These are phyloP conservation scores for Halotydeus destructor DNA, from an alignment of 1,140 invertebrate genomes.

Conservation along the genomic window DNA sequence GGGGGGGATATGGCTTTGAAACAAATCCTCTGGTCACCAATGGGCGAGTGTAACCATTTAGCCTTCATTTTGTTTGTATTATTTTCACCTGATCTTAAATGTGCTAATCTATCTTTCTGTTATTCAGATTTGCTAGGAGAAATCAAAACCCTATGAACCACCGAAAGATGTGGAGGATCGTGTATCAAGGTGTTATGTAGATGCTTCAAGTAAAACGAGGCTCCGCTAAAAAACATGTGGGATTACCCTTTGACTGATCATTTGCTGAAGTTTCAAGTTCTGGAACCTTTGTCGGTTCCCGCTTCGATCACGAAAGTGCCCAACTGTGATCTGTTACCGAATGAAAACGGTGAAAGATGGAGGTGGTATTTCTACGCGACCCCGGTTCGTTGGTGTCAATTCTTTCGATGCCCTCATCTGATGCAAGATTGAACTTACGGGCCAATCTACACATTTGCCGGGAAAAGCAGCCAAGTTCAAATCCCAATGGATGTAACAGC, in stretches of 20 bases:
- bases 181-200: constrained; percentile 32
- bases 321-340: constrained; percentile 48
- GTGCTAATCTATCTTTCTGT: constrained; percentile 9
- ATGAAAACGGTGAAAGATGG: constrained; percentile 39
- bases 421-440: constrained; percentile 12
- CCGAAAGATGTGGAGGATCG: constrained; percentile 34
- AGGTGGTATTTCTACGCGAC: constrained; percentile 13
- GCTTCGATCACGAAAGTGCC: constrained; percentile 56
- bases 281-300: constrained; percentile 42
- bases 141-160: constrained; percentile 47
- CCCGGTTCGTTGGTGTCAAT: constrained; percentile 11
- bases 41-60: too few species aligned
- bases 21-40: too few species aligned
- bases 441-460: constrained; percentile 15
- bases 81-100: too few species aligned
- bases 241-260: constrained; percentile 26
- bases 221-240: constrained; percentile 2
- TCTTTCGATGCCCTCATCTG: constrained; percentile 12
- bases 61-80: too few species aligned
- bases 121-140: constrained; percentile 50
- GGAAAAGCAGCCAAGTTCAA: constrained; percentile 14
- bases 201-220: constrained; percentile 19
- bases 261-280: constrained; percentile 40
- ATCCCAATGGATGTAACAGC: constrained; percentile 13
- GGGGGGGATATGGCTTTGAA: too few species aligned